Conservation (phyloP, 2,888 invertebrate genomes). For the Morinoia aosen region DNA sequence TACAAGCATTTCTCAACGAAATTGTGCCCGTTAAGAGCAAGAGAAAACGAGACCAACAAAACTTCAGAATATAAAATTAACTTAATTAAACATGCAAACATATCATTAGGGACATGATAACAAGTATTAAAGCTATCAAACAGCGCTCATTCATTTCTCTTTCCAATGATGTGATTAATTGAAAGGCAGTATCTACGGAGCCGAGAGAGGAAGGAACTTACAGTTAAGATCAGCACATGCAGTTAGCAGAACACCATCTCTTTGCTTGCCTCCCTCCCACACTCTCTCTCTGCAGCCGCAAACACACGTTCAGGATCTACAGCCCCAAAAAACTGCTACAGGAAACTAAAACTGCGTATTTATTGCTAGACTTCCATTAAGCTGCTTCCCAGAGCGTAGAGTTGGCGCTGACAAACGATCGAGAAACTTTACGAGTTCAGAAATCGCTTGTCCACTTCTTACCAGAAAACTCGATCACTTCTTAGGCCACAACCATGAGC, state of each 20-base stretch:
- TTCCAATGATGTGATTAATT: not conserved
- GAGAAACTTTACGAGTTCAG: slow-evolving; percentile 47
- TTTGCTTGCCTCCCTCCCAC: slow-evolving; percentile 34
- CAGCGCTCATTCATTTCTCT: not conserved
- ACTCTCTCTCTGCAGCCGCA: slow-evolving; percentile 28
- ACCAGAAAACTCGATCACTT: slow-evolving; percentile 51
- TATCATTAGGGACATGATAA: not conserved
- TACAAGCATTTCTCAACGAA: too few relatives aligned
- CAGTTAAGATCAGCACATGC: slow-evolving; percentile 49
- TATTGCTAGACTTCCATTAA: slow-evolving; percentile 53
- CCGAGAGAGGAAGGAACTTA: slow-evolving; percentile 8
- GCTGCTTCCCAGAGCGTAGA: slow-evolving; percentile 53
- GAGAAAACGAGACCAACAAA: too few relatives aligned
- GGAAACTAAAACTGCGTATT: slow-evolving; percentile 54
- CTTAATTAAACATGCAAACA: too few relatives aligned
- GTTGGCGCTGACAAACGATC: slow-evolving; percentile 52
- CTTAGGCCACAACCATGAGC: slow-evolving; percentile 31
- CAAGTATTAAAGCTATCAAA: not conserved
- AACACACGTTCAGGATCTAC: slow-evolving; percentile 52
- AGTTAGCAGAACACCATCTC: slow-evolving; percentile 50
- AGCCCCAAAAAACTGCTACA: slow-evolving; percentile 52
- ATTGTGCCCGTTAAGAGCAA: too few relatives aligned
- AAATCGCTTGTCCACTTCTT: slow-evolving; percentile 53
- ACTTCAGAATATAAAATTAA: too few relatives aligned
- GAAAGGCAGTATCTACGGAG: not conserved